Base-by-base conservation (phyloP, 2,888 invertebrate genomes). In the Heliconius hortense region DNA sequence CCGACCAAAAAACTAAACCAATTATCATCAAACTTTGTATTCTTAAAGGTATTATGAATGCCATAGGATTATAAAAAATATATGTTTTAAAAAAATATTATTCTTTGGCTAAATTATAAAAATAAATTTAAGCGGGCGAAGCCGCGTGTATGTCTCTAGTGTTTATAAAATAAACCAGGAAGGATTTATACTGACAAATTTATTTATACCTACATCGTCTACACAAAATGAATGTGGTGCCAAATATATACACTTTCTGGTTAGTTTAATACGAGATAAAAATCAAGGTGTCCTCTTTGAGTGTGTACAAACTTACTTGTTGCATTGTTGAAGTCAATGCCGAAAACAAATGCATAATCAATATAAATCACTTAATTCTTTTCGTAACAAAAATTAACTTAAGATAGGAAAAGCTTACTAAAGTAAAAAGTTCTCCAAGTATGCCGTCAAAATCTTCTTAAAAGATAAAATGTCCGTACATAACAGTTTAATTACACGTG, bases 201-300 rank as follows among this genome's bases (percentile, higher is more conserved):
- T 66, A 66, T 43, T 39, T 60, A 13, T 60, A 15, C 10, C 8
- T n/a, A 48, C n/a, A 26, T 59, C 24, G 13, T 35, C 13, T 13
- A 13, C 39, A 64, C 35, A 64, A 13, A 35, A 64, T 39, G n/a
- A 64, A 64, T 39, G 24, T 64, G n/a, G 39, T 66, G 66, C 39
- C 39, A 66, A 66, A 66, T 64, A 39, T 39, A 7, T 24, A 43
- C 18, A 66, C 15, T 24, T 66, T 66, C 66, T 39, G 24, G 66
- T 66, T 24, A 43, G n/a, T 66, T 39, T 39, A 66, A n/a, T 39
- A 66, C 24, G 1, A 3, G 1, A 7, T 64, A 64, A 66, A 64
- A 66, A 24, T 66, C 66, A 15, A 66, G 8, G 24, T 24, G 39
- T 35, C 31, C n/a, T 11, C 13, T 64, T 21, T 35, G 13, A 59